Base-by-base conservation (phyloP, 1,140 invertebrate genomes). In the Cylas formicarius region DNA sequence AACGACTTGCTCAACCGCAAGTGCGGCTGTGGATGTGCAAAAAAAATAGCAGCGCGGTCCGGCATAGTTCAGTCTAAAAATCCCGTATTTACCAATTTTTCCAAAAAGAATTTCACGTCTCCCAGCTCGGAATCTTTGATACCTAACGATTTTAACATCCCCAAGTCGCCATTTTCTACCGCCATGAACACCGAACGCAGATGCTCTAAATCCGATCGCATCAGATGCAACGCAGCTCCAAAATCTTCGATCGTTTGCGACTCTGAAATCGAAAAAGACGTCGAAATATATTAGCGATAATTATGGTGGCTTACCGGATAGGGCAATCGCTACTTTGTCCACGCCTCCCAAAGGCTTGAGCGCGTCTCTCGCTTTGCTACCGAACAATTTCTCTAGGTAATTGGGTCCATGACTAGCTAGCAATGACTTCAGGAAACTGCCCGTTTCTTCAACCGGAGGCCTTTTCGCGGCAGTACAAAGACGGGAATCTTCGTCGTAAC, bases 101-200 rank as follows among this genome's bases (percentile, higher is more conserved):
- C 91, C 45, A 95, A 75, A 74, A 97, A 96, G 73, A 96, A 96
- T 64, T 94, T 93, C 17, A 96, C 90, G 63, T 96, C 92, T n/a
- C 90, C 90, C 19, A 95, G 73, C 65, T 97, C 92, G 0, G 90
- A 91, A 67, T 94, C 90, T 68, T 93, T 92, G 64, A 95, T 93
- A 29, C 91, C 91, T 18, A 94, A 73, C 7, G 88, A 90, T 66
- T 93, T 93, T 24, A 97, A 73, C 81, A 92, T 90, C 40, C 89
- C 88, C 11, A 93, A 73, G 65, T 94, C 90, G 3, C 91, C 92
- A 60, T 92, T 93, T 61, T 95, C 89, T n/a, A 96, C 91, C 1
- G 90, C 90, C 79, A 94, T 88, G 67, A 96, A 93, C 7, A 95
- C 90, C 2, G 87, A 89, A 60, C 90, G 82, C 48, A 97, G 74